Conservation (phyloP, 2,113 vertebrate species). For the Scopus umbretta region DNA sequence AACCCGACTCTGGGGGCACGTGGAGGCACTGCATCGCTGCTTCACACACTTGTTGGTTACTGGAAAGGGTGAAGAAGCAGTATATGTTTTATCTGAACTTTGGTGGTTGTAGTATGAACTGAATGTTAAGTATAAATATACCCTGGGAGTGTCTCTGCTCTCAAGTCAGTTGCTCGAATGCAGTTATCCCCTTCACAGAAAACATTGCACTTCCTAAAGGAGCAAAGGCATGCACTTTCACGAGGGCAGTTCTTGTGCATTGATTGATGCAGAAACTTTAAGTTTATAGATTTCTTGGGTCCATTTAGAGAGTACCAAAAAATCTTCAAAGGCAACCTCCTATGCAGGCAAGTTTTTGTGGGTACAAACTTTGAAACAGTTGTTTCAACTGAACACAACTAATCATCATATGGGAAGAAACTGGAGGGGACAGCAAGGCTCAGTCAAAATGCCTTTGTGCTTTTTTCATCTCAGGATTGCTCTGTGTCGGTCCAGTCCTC, state of each 20-base stretch:
- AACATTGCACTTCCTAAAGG: neutral
- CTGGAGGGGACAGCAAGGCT: neutral
- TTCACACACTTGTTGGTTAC: neutral
- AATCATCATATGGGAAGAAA: neutral
- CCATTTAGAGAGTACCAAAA: neutral
- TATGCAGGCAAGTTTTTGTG: neutral
- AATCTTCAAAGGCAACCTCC: neutral
- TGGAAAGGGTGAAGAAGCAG: neutral
- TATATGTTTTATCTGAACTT: neutral
- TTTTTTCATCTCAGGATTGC: neutral
- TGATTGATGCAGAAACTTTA: neutral
- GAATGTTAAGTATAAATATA: neutral
- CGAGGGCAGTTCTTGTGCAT: neutral
- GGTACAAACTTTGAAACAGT: neutral
- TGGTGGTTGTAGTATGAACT: neutral
- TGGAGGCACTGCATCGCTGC: neutral
- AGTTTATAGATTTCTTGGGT: neutral
- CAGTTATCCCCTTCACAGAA: neutral
- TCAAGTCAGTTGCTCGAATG: neutral
- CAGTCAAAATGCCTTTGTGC: neutral
- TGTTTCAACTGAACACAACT: neutral
- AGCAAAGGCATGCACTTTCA: neutral
- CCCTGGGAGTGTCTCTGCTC: neutral
- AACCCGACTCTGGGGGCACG: accelerated
- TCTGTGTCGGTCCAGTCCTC: neutral